A percentile compares a stretch with the other conserved stretches of the same genome.
Conservation (phyloP, 2,888 invertebrate genomes). For the Thysanoteuthis rhombus region DNA sequence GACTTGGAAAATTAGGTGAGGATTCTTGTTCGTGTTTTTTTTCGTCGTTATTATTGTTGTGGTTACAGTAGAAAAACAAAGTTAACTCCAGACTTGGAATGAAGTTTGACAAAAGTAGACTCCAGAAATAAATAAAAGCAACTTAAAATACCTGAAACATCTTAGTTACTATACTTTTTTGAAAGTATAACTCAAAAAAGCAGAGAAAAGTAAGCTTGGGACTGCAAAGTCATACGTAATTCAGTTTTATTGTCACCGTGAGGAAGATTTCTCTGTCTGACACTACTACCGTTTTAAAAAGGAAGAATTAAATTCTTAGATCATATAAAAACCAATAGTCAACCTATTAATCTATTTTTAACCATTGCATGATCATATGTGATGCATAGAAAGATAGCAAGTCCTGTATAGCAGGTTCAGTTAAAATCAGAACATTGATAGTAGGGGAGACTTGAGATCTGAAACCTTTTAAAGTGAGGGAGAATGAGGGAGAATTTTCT, state of each 20-base stretch:
- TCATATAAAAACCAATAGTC: conserved; percentile 30
- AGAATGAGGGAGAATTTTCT: neutral
- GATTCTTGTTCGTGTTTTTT: too few species aligned
- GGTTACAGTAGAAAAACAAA: too few species aligned
- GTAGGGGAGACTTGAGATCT: conserved; percentile 18
- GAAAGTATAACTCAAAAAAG: neutral
- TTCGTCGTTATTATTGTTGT: too few species aligned
- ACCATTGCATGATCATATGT: neutral
- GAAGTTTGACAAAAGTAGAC: too few species aligned
- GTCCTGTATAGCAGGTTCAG: conserved; percentile 27
- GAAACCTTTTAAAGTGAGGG: neutral
- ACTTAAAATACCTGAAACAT: neutral
- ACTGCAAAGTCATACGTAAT: neutral
- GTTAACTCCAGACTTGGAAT: too few species aligned
- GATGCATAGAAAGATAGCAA: conserved; percentile 23
- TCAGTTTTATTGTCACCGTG: neutral
- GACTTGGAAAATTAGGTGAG: too few species aligned
- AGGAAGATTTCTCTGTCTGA: neutral
- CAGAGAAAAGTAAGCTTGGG: neutral
- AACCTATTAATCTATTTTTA: conserved; percentile 31
- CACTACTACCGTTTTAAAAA: conserved; percentile 1
- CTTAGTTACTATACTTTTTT: neutral
- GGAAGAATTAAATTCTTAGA: conserved; percentile 31
- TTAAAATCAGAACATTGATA: neutral
- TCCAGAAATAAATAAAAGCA: neutral